Percentiles rank a stretch among this genome's conserved stretches.
Conservation (phyloP, 2,797 vertebrate species). For the Botia kubotai region DNA sequence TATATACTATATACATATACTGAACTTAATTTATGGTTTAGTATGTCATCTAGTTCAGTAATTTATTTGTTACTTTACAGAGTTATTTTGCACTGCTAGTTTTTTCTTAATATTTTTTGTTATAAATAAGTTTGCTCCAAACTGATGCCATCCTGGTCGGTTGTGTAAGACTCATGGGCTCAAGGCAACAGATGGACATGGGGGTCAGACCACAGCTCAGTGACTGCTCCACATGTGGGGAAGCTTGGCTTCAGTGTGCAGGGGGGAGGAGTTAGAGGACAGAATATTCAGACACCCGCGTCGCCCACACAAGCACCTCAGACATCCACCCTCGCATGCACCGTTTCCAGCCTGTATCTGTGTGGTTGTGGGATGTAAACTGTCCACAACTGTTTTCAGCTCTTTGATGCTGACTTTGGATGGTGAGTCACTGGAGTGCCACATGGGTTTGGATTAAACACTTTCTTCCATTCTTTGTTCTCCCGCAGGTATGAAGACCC, state of each 20-base stretch:
- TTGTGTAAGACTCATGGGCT: constrained; percentile 26
- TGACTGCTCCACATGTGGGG: constrained; percentile 37
- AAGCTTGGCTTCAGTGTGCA: constrained; percentile 35
- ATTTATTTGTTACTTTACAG: background rate
- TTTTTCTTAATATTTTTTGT: background rate
- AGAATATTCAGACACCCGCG: constrained; percentile 42
- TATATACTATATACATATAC: too few species aligned
- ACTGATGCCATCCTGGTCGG: background rate
- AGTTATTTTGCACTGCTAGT: background rate
- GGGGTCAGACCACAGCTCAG: constrained; percentile 51
- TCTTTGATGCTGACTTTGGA: constrained; percentile 20
- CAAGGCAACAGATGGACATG: constrained; percentile 58
- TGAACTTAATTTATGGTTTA: background rate
- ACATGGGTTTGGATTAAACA: too few species aligned
- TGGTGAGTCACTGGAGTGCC: too few species aligned
- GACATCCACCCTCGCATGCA: constrained; percentile 10
- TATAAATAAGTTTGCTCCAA: background rate
- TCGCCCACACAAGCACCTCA: constrained; percentile 43
- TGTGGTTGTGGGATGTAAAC: constrained; percentile 32
- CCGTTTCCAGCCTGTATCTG: constrained; percentile 1
- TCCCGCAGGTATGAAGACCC: constrained; percentile 79
- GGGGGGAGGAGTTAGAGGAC: constrained; percentile 37
- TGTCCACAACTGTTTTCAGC: constrained; percentile 22
- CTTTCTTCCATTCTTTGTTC: background rate
- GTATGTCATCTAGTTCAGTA: too few species aligned